Conservation (phyloP, 2,888 invertebrate genomes). For the Kryphioiulus occultus region DNA sequence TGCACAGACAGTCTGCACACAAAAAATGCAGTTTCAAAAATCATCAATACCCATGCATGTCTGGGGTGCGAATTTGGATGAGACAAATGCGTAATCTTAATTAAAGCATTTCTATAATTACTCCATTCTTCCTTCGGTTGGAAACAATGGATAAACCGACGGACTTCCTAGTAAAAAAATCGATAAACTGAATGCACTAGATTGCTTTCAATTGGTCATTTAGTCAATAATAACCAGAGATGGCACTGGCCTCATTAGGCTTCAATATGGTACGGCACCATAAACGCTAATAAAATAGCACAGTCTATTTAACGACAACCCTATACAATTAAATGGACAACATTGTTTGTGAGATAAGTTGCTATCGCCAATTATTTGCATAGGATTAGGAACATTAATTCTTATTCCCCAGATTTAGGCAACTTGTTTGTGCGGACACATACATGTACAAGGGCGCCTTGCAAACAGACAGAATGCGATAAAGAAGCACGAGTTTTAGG, state of each 20-base stretch:
- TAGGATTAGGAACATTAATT: not conserved
- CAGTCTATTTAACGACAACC: not conserved
- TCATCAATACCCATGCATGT: not conserved
- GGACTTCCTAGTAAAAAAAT: slow-evolving; percentile 32
- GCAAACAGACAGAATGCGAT: not conserved
- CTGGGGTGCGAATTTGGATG: not conserved
- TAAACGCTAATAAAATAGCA: not conserved
- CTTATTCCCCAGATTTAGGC: not conserved
- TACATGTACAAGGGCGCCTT: not conserved
- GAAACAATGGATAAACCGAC: not conserved
- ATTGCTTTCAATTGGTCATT: slow-evolving; percentile 1
- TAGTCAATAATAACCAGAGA: not conserved
- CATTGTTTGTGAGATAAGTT: not conserved
- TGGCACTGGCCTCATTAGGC: slow-evolving; percentile 29
- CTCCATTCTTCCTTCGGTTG: not conserved
- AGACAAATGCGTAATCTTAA: not conserved
- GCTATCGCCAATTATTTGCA: slow-evolving; percentile 6
- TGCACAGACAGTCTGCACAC: not conserved
- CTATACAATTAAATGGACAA: not conserved
- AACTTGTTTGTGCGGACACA: not conserved
- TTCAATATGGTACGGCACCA: not conserved
- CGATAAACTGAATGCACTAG: slow-evolving; percentile 4
- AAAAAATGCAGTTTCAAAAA: not conserved
- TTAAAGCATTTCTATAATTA: not conserved
- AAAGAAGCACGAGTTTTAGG: not conserved